Conservation (phyloP, 1,140 invertebrate species). For the Stratiolaelaps scimitus region DNA sequence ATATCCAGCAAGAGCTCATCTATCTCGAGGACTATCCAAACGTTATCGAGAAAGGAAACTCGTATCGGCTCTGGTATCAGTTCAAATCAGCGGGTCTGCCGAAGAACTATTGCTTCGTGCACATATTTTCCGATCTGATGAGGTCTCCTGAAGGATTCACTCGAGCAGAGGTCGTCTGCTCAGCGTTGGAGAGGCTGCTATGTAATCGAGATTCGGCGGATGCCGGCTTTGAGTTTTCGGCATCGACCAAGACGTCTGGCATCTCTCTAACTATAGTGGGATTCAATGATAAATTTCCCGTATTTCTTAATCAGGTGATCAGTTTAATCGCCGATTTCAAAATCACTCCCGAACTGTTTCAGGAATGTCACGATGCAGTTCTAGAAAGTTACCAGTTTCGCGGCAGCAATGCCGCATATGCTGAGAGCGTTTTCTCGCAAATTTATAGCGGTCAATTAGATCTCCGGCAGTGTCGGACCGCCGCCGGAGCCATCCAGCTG, state of each 20-base stretch:
- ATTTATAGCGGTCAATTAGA: slow-evolving; percentile 15
- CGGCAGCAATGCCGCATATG: not conserved
- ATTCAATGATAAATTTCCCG: not conserved
- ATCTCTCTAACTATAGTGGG: not conserved
- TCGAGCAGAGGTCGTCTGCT: not conserved
- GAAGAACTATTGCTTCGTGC: not conserved
- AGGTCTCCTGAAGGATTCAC: not conserved
- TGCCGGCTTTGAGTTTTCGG: slow-evolving; percentile 2
- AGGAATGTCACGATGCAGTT: not conserved
- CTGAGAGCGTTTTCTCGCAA: slow-evolving; percentile 10
- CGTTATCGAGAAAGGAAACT: slow-evolving; percentile 1
- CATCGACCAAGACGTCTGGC: not conserved
- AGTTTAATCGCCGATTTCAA: not conserved
- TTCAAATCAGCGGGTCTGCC: not conserved
- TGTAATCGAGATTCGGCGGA: not conserved
- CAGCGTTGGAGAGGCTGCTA: not conserved
- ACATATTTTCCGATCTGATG: not conserved
- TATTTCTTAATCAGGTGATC: not conserved
- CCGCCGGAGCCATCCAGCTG: not conserved
- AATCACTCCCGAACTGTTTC: slow-evolving; percentile 7
- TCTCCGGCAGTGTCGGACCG: not conserved
- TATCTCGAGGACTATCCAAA: slow-evolving; percentile 21
- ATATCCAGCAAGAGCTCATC: not conserved
- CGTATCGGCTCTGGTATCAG: slow-evolving; percentile 24
- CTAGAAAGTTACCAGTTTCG: slow-evolving; percentile 3